Conservation (phyloP, 2,888 invertebrate species). For the Cephalotes varians region DNA sequence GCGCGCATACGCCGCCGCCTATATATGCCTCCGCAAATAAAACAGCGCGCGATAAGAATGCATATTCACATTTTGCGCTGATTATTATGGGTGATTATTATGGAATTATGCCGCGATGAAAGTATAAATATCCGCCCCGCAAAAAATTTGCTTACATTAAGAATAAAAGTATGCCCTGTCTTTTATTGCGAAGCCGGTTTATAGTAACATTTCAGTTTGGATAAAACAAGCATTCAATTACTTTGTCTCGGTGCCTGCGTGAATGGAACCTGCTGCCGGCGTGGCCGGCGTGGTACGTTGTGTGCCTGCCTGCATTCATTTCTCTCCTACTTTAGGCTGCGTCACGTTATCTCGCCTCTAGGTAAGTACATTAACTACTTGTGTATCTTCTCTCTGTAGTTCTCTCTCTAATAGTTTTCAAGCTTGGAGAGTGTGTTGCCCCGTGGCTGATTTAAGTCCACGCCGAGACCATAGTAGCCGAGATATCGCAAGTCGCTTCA, state of each 20-base stretch:
- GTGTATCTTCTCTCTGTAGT: slow-evolving; percentile 68
- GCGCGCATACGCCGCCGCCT: slow-evolving; percentile 45
- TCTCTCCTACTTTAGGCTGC: slow-evolving; percentile 62
- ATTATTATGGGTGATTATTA: slow-evolving; percentile 52
- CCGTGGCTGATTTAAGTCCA: slow-evolving; percentile 61
- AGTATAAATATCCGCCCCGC: slow-evolving; percentile 25
- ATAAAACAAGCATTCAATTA: slow-evolving; percentile 6
- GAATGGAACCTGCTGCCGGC: neutral
- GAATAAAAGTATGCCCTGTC: neutral
- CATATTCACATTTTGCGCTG: slow-evolving; percentile 49
- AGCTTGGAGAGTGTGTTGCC: slow-evolving; percentile 69
- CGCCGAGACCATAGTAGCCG: slow-evolving; percentile 59
- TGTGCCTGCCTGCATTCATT: slow-evolving; percentile 60
- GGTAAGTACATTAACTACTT: slow-evolving; percentile 76
- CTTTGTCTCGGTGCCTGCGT: neutral
- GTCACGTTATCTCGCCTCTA: slow-evolving; percentile 69
- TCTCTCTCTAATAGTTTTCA: slow-evolving; percentile 72
- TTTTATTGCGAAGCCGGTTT: neutral
- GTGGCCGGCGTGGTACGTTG: slow-evolving; percentile 30
- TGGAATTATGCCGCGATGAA: slow-evolving; percentile 47
- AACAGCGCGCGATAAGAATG: slow-evolving; percentile 50
- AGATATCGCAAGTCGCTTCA: slow-evolving; percentile 30
- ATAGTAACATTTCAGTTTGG: neutral
- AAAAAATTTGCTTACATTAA: neutral
- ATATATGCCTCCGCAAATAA: slow-evolving; percentile 28